These are phyloP conservation scores for Embiotoca jacksoni DNA, from an alignment of 2,113 vertebrate species.

Conservation along the genomic window DNA sequence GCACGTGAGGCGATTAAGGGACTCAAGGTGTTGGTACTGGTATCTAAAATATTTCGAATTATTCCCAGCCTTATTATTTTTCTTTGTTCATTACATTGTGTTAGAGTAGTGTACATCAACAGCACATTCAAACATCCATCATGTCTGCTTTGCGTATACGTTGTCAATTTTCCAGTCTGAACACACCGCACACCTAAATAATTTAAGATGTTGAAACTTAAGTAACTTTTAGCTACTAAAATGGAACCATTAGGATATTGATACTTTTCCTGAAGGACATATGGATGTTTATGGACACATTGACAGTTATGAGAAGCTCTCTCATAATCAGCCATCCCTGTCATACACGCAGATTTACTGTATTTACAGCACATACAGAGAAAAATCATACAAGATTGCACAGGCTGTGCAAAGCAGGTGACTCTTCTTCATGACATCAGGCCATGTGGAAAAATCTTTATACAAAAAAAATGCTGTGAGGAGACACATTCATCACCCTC, in stretches of 20 bases:
- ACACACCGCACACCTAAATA: too few species aligned
- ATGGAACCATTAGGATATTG: too few species aligned
- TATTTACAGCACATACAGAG: not conserved
- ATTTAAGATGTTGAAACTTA: too few species aligned
- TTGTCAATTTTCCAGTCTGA: not conserved
- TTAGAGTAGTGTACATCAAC: not conserved
- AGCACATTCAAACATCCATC: not conserved
- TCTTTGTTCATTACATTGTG: not conserved
- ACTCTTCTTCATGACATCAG: conserved; percentile 57
- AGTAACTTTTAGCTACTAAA: too few species aligned
- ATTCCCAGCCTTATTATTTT: not conserved
- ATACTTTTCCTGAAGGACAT: not conserved
- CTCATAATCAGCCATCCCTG: conserved; percentile 2
- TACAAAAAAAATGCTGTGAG: conserved; percentile 33
- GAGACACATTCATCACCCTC: conserved; percentile 57
- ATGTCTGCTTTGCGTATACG: not conserved
- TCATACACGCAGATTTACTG: not conserved
- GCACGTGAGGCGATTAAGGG: too few species aligned
- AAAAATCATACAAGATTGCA: conserved; percentile 23
- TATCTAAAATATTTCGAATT: too few species aligned
- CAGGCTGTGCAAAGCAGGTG: conserved; percentile 38
- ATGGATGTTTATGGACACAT: conserved; percentile 11
- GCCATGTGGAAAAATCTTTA: conserved; percentile 43
- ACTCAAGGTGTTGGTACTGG: too few species aligned
- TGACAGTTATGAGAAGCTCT: not conserved